Evolutionary conservation across 2,888 invertebrate genomes (phyloP), one percentile per base, ranked within the genome.

Genomic region (Emmelina monodactyla): DNA sequence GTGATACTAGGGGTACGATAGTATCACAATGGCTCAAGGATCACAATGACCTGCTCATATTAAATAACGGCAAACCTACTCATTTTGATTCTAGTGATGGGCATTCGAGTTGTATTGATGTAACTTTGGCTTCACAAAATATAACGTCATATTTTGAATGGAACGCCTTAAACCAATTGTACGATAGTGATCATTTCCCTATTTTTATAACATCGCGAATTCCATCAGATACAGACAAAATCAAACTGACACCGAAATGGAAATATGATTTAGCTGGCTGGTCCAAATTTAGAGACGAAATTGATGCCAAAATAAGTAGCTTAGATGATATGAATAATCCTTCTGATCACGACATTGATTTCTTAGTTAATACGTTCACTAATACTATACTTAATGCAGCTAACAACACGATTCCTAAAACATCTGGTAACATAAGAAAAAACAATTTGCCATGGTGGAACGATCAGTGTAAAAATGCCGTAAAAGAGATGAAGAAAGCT

Each of bases 121-220:
- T 38, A 33, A 35, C 41, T 35, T 31, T 43, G 1, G 38, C 39
- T 38, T 41, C 38, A 37, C 38, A 37, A 38, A 38, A 31, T 39
- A 41, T 40, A 35, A 22, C 25, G 7, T 35, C 40, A 32, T 44
- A 41, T 42, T 43, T 43, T 39, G 41, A 43, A 28, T 44, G 44
- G 41, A 38, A 42, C 32, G 40, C 41, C 10, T 31, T 44, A 30
- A 41, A 44, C 1, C 34, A 41, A 28, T 36, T 42, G 22, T 39
- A 38, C 28, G 40, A 42, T n/a, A 42, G 41, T 37, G 43, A 42
- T 16, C 42, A 40, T 12, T 42, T 40, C 13, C 41, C 40, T 10
- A 39, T 39, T 32, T 28, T 22, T 11, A 37, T 37, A 11, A 33
- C 25, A 28, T 33, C 31, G 2, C 19, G 28, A n/a, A 7, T 32